Evolutionary conservation across 2,113 vertebrate species (phyloP), one percentile per base, ranked within the genome.

Genomic region (Kryptolebias marmoratus): DNA sequence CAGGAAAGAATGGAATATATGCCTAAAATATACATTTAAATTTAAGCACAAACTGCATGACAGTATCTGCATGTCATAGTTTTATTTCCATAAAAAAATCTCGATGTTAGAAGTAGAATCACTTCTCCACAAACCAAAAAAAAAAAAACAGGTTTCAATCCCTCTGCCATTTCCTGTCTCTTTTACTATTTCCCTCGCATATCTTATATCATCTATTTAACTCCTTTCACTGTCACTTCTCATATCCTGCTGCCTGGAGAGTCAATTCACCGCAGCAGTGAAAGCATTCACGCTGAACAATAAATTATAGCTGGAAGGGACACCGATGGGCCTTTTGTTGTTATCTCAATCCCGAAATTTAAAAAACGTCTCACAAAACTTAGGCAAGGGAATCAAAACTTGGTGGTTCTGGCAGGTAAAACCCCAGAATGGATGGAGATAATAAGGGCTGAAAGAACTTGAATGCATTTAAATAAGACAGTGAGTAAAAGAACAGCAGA

Each of bases 221-320:
- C 61, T 74, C 61, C 60, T 85, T 77, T 82, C 81, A 69, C 30
- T 11, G 42, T 50, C 64, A 11, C 72, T 83, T 85, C 72, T 88
- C 73, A 85, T 90, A 68, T 87, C 84, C 83, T 83, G 82, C 58
- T 42, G 53, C 22, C 63, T 7, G 14, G 47, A 66, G 56, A 71
- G 82, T 79, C 47, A 5, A 49, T 71, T 77, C 80, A 66, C 50
- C 22, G 32, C 73, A 4, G 73, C 71, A 63, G 80, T 60, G 77
- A 72, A 79, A 71, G 36, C 3, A 9, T 77, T 71, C 64, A 59
- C 69, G 71, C 87, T 80, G 76, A 90, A 83, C 84, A 77, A 80
- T 86, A 80, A 64, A 85, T 85, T 80, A 77, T 1, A 70, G 56
- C 22, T 66, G 77, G 66, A 81, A 83, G 68, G 65, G 65, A 75